Evolutionary conservation across 1,140 invertebrate species (phyloP), one percentile per base, ranked within the genome.

Genomic region (Bombus terrestris): DNA sequence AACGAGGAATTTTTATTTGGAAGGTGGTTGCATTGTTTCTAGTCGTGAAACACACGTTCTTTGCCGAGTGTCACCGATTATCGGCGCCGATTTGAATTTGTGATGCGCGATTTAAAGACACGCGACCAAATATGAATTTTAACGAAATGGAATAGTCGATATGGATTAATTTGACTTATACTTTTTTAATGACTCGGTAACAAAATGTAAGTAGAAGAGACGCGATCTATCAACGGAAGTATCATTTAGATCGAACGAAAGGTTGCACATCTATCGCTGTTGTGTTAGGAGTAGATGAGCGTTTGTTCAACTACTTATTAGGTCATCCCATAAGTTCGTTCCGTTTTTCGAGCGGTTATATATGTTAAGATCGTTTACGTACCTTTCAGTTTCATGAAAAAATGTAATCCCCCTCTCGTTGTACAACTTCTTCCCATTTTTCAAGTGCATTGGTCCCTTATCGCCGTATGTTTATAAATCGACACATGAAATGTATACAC

Each of bases 21-120:
- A 5, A 18, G 8, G 25, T 5, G 41, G 35, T n/a, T 69, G n/a
- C 37, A 39, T 80, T 81, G 71, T 57, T 81, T 81, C 32, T 13
- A n/a, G 10, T 3, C 10, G 28, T 2, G 41, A 12, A n/a, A 12
- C 0, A 9, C 53, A 37, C 41, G 2, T 10, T 32, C 8, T 13
- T 6, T 6, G 41, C n/a, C 59, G 76, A 22, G 28, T 37, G 18
- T 10, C 12, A 35, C n/a, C 43, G 43, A 37, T 81, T 81, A 81
- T 81, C 79, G 18, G 12, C 47, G 15, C 0, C 12, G 79, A 73
- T 81, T 81, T 81, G n/a, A 62, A 73, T 81, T 59, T 62, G 10
- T 41, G 53, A 81, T 73, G 47, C 18, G 37, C 53, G 39, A 53
- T 53, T 73, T 43, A 59, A 62, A 59, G 37, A 43, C n/a, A n/a